phyloP scores from a whole-genome alignment of 2,797 vertebrate species.

The Sternotherus odoratus region DNA sequence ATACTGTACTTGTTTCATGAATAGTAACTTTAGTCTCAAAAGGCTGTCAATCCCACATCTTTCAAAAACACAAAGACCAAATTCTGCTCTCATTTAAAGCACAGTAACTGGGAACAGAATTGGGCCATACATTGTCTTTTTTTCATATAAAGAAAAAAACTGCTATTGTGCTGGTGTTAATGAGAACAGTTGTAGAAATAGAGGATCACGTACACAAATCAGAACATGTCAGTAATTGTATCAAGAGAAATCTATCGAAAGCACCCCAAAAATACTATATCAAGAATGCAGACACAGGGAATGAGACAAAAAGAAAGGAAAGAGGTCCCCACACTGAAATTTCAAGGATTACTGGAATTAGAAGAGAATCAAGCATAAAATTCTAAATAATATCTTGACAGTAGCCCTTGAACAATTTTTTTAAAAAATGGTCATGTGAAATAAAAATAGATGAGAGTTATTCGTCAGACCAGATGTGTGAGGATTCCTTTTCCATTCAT shows the following conservation, averaged over 20 bases:
- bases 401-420: not conserved
- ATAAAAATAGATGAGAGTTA: not conserved
- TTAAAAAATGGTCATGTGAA: not conserved
- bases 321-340: not conserved
- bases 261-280: not conserved
- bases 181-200: not conserved
- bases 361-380: accelerated
- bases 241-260: not conserved
- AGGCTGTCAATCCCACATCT: not conserved
- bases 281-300: not conserved
- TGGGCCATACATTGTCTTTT: not conserved
- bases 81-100: not conserved
- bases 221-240: not conserved
- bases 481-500: slow-evolving; percentile 7
- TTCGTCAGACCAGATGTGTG: not conserved
- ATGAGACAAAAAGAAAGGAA: not conserved
- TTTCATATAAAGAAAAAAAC: not conserved
- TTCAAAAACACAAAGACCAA: not conserved
- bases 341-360: not conserved
- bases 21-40: not conserved
- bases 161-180: not conserved
- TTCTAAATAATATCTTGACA: not conserved
- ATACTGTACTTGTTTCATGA: not conserved
- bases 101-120: not conserved
- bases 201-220: not conserved